phyloP scores from a whole-genome alignment of 2,888 invertebrate genomes.

The Halictus ligatus region DNA sequence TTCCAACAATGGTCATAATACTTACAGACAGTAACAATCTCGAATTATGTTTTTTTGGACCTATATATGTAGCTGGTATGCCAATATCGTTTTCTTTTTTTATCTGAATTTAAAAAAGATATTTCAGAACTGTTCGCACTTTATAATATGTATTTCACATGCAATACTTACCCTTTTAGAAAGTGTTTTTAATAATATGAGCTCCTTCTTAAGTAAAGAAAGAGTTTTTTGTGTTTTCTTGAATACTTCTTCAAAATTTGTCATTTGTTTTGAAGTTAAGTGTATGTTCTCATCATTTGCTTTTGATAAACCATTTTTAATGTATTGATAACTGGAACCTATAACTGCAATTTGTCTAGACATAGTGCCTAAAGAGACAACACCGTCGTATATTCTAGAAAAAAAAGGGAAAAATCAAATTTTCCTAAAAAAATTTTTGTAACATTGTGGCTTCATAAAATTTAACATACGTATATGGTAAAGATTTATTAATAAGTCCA shows the following conservation, averaged over 20 bases:
- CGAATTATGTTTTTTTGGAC: slow-evolving; percentile 62
- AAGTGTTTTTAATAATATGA: slow-evolving; percentile 63
- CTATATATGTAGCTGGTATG: slow-evolving; percentile 74
- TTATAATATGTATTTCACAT: neutral
- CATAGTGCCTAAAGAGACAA: slow-evolving; percentile 85
- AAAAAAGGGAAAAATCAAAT: slow-evolving; percentile 17
- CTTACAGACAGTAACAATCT: slow-evolving; percentile 74
- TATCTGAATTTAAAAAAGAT: slow-evolving; percentile 64
- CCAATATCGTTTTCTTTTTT: slow-evolving; percentile 67
- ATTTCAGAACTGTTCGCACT: slow-evolving; percentile 13
- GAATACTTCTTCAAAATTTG: slow-evolving; percentile 66
- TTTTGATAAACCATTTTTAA: slow-evolving; percentile 74
- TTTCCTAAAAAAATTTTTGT: neutral
- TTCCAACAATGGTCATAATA: slow-evolving; percentile 71
- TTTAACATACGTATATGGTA: slow-evolving; percentile 71
- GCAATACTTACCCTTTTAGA: slow-evolving; percentile 66
- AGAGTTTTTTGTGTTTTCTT: slow-evolving; percentile 66
- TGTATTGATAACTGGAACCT: slow-evolving; percentile 86
- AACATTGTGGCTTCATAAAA: neutral
- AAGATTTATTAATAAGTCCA: slow-evolving; percentile 66
- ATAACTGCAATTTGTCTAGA: slow-evolving; percentile 87
- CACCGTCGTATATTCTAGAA: slow-evolving; percentile 86
- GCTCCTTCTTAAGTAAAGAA: slow-evolving; percentile 65
- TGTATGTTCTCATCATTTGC: slow-evolving; percentile 45
- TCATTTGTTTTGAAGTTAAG: slow-evolving; percentile 57